Base-by-base conservation (phyloP, 2,113 vertebrate species). In the Pitta sordida region DNA sequence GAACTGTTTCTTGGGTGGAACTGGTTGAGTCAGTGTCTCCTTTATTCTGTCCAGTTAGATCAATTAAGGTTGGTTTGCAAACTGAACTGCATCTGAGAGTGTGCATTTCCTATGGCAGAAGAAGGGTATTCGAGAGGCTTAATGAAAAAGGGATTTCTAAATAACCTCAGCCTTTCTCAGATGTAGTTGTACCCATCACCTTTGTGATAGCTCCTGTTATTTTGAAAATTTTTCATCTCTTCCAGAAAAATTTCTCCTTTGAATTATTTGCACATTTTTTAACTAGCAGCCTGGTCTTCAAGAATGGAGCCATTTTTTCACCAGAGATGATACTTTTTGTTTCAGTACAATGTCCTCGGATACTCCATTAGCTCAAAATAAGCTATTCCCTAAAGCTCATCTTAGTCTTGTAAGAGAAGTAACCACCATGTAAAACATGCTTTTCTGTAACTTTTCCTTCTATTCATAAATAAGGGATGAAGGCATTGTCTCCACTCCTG, bases 381-480 rank as follows among this genome's bases (percentile, higher is more conserved):
- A 88, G 58, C 51, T 88, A 16, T 85, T 93, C 95, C 93, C 83
- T 82, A 68, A 86, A 82, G 86, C 63, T 89, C 4, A 27, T 7
- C 4, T 86, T 84, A 83, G 52, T 71, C 83, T 73, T 94, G 74
- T 78, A 88, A 48, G 73, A 73, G 58, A 87, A 62, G 39, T 70
- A 78, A 63, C 62, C 44, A 51, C 53, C 70, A 12, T 86, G 92
- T 95, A 93, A 95, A 94, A 94, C 87, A 83, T 41, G 63, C 9
- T 64, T 89, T 91, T 82, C 34, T 0, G 0, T 79, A 65, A 44
- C 58, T 89, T 3, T 91, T 85, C 37, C 32, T 93, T 52, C 32
- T 87, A 13, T 68, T 89, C 30, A 83, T 95, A 85, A 94, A 87
- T 89, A 80, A 80, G 77, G 60, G 71, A 51, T 0, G 0, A 41